Conservation (phyloP, 2,888 invertebrate species). For the Hydrotaea diabolus region DNA sequence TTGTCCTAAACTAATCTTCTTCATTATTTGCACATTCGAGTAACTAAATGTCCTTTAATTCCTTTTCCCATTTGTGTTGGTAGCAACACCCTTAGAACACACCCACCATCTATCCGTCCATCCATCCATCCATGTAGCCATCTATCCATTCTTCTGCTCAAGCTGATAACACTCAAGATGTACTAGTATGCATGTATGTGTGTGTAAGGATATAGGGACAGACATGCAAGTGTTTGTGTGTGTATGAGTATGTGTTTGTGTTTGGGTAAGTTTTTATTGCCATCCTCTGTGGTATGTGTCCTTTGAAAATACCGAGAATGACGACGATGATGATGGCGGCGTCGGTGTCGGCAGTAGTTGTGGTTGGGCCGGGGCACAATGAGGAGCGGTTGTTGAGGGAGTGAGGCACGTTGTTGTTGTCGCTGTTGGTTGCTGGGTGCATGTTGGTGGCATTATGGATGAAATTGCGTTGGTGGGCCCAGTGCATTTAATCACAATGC, state of each 20-base stretch:
- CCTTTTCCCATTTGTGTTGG: constrained; percentile 32
- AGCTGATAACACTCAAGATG: constrained; percentile 37
- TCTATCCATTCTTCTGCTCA: constrained; percentile 7
- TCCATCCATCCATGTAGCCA: not conserved
- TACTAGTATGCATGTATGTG: not conserved
- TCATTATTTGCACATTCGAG: constrained; percentile 65
- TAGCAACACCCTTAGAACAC: not conserved
- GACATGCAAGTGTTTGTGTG: not conserved
- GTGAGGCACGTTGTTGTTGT: too few relatives aligned
- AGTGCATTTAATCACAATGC: constrained; percentile 59
- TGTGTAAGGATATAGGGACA: not conserved
- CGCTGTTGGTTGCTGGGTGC: constrained; percentile 16
- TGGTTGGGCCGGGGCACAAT: not conserved
- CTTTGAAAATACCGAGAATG: not conserved
- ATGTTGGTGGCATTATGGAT: constrained; percentile 45
- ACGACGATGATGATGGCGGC: not conserved
- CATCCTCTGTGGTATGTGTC: constrained; percentile 12
- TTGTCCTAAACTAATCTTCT: constrained; percentile 64
- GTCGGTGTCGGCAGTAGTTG: not conserved
- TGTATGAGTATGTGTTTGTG: constrained; percentile 1
- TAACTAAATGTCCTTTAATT: constrained; percentile 66
- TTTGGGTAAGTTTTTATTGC: constrained; percentile 14
- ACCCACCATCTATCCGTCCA: not conserved
- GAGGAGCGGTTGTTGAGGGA: not conserved
- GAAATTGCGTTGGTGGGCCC: constrained; percentile 60